phyloP scores from a whole-genome alignment of 2,113 vertebrate species.

The Passer domesticus region DNA sequence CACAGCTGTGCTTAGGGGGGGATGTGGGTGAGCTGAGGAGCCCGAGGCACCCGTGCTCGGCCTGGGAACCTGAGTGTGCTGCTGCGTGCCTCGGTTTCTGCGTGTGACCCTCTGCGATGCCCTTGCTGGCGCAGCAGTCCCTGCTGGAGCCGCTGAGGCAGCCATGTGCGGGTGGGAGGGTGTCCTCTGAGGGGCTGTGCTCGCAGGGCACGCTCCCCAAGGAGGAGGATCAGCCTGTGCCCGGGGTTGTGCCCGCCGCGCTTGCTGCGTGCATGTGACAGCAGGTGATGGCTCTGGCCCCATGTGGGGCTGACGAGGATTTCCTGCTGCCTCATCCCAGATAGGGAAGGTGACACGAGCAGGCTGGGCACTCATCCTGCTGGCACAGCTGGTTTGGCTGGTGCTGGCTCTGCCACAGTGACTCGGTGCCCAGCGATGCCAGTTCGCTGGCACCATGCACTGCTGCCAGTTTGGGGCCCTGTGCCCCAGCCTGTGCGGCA shows the following conservation, averaged over 20 bases:
- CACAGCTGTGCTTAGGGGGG: background rate
- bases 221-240: background rate
- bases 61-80: rapidly evolving
- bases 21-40: background rate
- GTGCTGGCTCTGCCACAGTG: background rate
- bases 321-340: background rate
- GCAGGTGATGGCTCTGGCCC: background rate
- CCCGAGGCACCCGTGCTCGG: rapidly evolving
- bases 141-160: constrained; percentile 7
- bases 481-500: background rate
- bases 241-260: background rate
- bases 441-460: background rate
- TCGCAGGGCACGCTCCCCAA: background rate
- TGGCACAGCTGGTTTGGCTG: background rate
- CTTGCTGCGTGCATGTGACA: background rate
- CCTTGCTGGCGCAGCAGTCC: background rate
- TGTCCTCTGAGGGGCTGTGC: background rate
- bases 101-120: background rate
- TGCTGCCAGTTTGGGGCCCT: background rate
- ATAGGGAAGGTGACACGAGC: background rate
- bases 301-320: background rate
- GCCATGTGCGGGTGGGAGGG: rapidly evolving
- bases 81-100: background rate
- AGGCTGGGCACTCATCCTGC: background rate
- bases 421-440: background rate